Evolutionary conservation across 1,140 invertebrate genomes (phyloP), one percentile per base, ranked within the genome.

Genomic region (Bombus sibiricus): DNA sequence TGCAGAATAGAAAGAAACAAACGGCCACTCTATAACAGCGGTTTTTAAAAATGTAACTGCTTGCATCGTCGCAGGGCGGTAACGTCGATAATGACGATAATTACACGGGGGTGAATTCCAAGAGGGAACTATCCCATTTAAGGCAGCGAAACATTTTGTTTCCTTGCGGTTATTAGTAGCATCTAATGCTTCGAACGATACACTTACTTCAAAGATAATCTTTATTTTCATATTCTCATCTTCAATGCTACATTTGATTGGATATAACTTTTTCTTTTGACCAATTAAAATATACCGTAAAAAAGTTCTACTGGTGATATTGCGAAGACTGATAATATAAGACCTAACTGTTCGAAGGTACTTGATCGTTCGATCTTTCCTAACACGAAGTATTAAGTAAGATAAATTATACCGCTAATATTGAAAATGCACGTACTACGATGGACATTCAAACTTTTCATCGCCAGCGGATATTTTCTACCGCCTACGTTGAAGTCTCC

Each of bases 81-180:
- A 22, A 22, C 32, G 0, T 22, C 32, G 18, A 18, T 9, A 68
- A 68, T 34, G 3, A 68, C 32, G 64, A 22, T 34, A 68, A 68
- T 68, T 68, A 18, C 64, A 22, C 0, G 8, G 8, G 64, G 32
- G 15, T 22, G 0, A 68, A 22, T 34, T 68, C 0, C 6, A 68
- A 34, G 32, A 22, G 0, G 18, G 32, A 34, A 1, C 18, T 68
- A 2, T 10, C 0, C 8, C 32, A 68, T 68, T 22, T 34, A 32
- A 34, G 1, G 2, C 15, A 34, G 3, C 32, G 0, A 34, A 66
- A 0, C 2, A 34, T 64, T 15, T 18, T 0, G 2, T 6, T 32
- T 6, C 0, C 13, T 8, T 32, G 6, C 0, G 5, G 6, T 6
- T 6, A 0, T 64, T 32, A 18, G 62, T 64, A 32, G n/a, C 5